Evolutionary conservation across 2,888 invertebrate species (phyloP).

Genomic region (Dicyrtomina minuta): DNA sequence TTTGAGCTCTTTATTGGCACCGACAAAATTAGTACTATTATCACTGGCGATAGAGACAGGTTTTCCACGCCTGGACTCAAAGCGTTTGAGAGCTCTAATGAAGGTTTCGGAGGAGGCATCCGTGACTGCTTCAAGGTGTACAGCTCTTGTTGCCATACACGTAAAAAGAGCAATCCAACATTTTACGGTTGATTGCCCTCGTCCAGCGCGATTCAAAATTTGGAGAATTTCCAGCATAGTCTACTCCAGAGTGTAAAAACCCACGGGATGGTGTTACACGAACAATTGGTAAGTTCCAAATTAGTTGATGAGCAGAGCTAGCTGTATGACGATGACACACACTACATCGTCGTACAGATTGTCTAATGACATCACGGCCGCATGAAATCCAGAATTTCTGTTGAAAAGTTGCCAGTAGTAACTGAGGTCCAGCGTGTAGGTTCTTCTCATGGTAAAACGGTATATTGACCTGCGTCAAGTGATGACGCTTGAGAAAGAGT

Average conservation of each 20-base stretch:
- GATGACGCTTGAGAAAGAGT: constrained; percentile 19
- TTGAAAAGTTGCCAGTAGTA: constrained; percentile 43
- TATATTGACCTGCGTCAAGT: constrained; percentile 31
- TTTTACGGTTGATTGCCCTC: constrained; percentile 42
- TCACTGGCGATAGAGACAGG: constrained; percentile 35
- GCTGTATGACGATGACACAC: constrained; percentile 53
- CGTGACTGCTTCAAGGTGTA: constrained; percentile 53
- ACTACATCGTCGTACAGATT: constrained; percentile 52
- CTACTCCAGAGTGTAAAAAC: constrained; percentile 55
- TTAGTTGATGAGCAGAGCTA: constrained; percentile 51
- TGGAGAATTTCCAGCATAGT: constrained; percentile 55
- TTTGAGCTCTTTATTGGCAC: constrained; percentile 36
- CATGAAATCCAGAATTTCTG: constrained; percentile 54
- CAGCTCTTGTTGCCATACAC: constrained; percentile 54
- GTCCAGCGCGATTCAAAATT: constrained; percentile 48
- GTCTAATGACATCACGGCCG: constrained; percentile 45
- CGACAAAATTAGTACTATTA: constrained; percentile 41
- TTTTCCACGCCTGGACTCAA: constrained; percentile 32
- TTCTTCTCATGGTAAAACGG: constrained; percentile 39
- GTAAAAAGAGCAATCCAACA: constrained; percentile 54
- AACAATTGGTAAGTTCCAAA: constrained; percentile 55
- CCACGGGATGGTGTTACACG: constrained; percentile 53
- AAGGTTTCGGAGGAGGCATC: constrained; percentile 41
- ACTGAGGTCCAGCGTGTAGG: constrained; percentile 50
- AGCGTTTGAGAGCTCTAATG: constrained; percentile 36